Evolutionary conservation across 2,113 vertebrate species (phyloP).

Genomic region (Bubalus kerabau): DNA sequence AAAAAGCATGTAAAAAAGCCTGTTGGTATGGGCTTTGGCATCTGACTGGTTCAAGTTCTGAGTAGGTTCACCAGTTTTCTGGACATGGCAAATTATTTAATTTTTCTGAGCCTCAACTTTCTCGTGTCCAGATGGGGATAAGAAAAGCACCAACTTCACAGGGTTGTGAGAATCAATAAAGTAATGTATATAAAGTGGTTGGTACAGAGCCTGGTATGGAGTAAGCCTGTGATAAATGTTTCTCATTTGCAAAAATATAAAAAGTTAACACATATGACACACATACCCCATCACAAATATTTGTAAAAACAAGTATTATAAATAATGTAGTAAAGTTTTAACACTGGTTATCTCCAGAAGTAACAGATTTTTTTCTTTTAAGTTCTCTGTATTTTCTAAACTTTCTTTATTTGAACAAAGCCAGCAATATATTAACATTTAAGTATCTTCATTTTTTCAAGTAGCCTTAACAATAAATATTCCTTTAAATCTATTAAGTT

Average conservation of each 20-base stretch:
- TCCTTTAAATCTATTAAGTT: slow-evolving; percentile 25
- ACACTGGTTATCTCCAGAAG: background rate
- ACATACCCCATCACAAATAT: background rate
- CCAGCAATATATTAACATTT: background rate
- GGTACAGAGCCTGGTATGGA: background rate
- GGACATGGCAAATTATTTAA: background rate
- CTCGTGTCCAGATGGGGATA: background rate
- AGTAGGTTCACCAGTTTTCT: background rate
- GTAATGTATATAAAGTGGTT: background rate
- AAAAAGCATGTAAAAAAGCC: background rate
- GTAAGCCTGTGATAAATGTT: background rate
- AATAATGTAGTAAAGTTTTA: background rate
- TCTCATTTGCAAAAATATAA: background rate
- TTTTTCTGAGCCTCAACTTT: background rate
- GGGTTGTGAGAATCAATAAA: background rate
- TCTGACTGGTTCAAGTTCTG: background rate
- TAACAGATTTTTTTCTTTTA: background rate
- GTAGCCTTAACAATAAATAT: background rate
- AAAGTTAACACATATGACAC: background rate
- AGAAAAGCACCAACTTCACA: background rate
- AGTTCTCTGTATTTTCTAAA: background rate
- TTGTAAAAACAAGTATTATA: background rate
- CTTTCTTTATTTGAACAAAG: slow-evolving; percentile 18
- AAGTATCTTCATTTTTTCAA: slow-evolving; percentile 6
- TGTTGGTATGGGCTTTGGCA: background rate